Evolutionary conservation across 2,113 vertebrate genomes (phyloP), one percentile per base, ranked within the genome.

Genomic region (Arvicanthis niloticus): DNA sequence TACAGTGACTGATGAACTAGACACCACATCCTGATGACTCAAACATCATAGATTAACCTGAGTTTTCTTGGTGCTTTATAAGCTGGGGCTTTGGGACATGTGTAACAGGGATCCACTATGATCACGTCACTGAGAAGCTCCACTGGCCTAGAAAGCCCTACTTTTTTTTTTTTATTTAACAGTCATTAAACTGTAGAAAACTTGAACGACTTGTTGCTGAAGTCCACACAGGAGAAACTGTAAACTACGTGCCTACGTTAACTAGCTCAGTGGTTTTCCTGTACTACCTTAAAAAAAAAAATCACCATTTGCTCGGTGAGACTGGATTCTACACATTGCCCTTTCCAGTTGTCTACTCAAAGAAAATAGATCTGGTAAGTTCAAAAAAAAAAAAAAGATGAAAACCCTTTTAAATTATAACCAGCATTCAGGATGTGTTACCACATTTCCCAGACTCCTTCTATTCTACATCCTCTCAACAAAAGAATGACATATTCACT

Each of bases 371-470:
- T 45, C 80, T 19, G 48, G 67, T 48, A 56, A 86, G 48, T 89
- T 77, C 31, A 93, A 80, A 88, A 81, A 34, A 94, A 93, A 75
- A 88, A 81, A 34, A 94, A 94, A 73, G 16, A 88, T 11, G 56
- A 42, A 73, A 82, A 72, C n/a, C 34, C 40, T 67, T 53, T 80
- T 40, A 13, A 7, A 93, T n/a, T 40, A 11, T 75, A 72, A 42
- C 75, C 1, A 26, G 58, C 53, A 58, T 67, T 51, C 37, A 88
- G 75, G 34, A 56, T 17, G 21, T 7, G n/a, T 48, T 62, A 91
- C 34, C 68, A 10, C 29, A 56, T 84, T n/a, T 82, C 51, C 67
- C 60, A 67, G 60, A 62, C 75, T 91, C 80, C 22, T 29, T 68
- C 60, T 91, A 19, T 48, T 82, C 62, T 73, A 70, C 5, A n/a